Percentiles rank a stretch among this genome's conserved stretches.
Evolutionary conservation across 1,140 invertebrate genomes (phyloP).

Genomic region (Batillaria attramentaria): DNA sequence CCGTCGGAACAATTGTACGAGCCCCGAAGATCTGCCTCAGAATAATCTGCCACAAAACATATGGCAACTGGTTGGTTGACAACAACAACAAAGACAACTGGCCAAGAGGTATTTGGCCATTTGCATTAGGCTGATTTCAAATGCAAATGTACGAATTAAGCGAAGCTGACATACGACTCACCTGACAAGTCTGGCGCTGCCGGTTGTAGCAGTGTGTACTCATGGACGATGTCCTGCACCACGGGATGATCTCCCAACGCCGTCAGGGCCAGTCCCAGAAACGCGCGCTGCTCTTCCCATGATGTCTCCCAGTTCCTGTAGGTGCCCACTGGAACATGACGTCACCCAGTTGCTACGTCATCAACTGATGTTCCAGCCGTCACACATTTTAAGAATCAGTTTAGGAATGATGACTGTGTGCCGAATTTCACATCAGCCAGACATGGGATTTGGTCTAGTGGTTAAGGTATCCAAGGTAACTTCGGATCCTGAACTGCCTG

Average conservation of each 20-base stretch:
- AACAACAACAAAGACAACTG: background rate
- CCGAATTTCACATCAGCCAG: background rate
- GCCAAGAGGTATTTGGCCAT: background rate
- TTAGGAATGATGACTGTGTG: background rate
- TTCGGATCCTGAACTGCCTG: background rate
- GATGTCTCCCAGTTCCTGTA: constrained; percentile 47
- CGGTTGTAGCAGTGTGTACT: constrained; percentile 35
- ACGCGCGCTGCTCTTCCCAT: constrained; percentile 53
- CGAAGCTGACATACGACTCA: constrained; percentile 10
- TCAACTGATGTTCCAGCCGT: too few relatives aligned
- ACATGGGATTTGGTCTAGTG: background rate
- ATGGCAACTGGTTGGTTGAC: background rate
- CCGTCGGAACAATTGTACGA: constrained; percentile 44
- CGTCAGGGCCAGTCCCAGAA: constrained; percentile 45
- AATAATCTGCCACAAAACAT: constrained; percentile 4
- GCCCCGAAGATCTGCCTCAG: background rate
- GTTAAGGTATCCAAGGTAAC: background rate
- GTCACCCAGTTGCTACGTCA: too few relatives aligned
- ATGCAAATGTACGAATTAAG: background rate
- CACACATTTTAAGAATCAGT: background rate
- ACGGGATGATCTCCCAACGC: constrained; percentile 46
- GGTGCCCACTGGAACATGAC: constrained; percentile 43
- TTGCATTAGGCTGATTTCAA: constrained; percentile 7
- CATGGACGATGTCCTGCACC: constrained; percentile 29
- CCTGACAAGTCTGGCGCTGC: constrained; percentile 43